Base-by-base conservation (phyloP, 1,140 invertebrate species). In the Periplaneta americana region DNA sequence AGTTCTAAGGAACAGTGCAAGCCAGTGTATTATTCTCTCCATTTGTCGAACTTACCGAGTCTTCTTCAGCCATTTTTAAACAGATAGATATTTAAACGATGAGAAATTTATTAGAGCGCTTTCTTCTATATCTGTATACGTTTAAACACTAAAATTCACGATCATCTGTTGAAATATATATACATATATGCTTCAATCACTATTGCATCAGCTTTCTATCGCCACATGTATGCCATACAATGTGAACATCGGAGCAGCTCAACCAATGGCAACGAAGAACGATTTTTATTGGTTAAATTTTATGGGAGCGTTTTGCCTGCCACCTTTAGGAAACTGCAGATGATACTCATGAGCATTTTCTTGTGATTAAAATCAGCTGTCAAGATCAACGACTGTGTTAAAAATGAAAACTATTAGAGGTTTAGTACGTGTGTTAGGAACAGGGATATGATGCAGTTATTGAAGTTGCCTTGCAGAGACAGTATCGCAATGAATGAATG, bases 51-150 rank as follows among this genome's bases (percentile, higher is more conserved):
- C 85, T 83, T 83, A 87, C 85, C 74, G 86, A 79, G 37, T 86
- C 86, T 82, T 87, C 86, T 85, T 86, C 86, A 18, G 86, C 83
- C 86, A 87, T 86, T 84, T 84, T 76, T 34, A 28, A 3, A 78
- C 8, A 78, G n/a, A 37, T 28, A 17, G n/a, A 17, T 36, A 78
- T 13, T 34, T 78, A 9, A 31, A 22, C n/a, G 9, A 15, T 4
- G 8, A 2, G 22, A 78, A 39, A 78, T n/a, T 28, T 13, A 28
- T 36, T 33, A 10, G 22, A 18, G 11, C 22, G 8, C 32, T 77
- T 22, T 78, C 9, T 4, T 36, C n/a, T 15, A 5, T 34, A 34
- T 78, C 34, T 2, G 4, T 31, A 6, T 10, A 3, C 28, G 13
- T 78, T 78, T 6, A 78, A 28, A 39, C 10, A 36, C 28, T 36